These are phyloP conservation scores for Luehdorfia chinensis DNA, from an alignment of 1,140 invertebrate genomes.

Conservation along the genomic window DNA sequence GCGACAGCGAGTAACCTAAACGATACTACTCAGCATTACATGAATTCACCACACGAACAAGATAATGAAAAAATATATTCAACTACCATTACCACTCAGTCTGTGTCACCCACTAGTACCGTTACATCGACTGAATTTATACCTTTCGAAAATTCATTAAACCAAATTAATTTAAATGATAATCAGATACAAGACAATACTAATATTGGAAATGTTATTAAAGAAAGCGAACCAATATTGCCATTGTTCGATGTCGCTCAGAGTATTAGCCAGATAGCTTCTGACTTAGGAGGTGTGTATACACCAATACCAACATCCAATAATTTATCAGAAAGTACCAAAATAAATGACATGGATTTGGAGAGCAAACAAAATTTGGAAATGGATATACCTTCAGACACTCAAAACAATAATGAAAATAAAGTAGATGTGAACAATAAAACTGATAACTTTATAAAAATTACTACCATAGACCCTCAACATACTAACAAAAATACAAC, in stretches of 20 bases:
- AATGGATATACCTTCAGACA: conserved; percentile 54
- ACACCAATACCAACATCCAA: conserved; percentile 45
- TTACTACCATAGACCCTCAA: conserved; percentile 60
- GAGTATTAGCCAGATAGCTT: conserved; percentile 70
- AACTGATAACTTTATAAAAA: conserved; percentile 55
- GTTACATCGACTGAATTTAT: conserved; percentile 51
- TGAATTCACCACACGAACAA: conserved; percentile 18
- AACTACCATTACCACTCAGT: conserved; percentile 65
- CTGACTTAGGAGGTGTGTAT: conserved; percentile 56
- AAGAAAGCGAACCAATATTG: conserved; percentile 32
- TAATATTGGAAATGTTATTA: conserved; percentile 23
- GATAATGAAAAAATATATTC: conserved; percentile 47
- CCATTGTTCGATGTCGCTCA: conserved; percentile 66
- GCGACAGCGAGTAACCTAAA: background rate
- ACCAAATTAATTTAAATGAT: conserved; percentile 15
- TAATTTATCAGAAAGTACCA: conserved; percentile 45
- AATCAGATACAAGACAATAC: conserved; percentile 20
- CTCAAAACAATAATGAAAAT: conserved; percentile 24
- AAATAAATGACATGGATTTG: conserved; percentile 37
- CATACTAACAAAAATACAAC: conserved; percentile 16
- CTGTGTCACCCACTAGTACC: conserved; percentile 55
- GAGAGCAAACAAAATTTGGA: conserved; percentile 69
- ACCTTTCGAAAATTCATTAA: conserved; percentile 23
- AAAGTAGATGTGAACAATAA: conserved; percentile 25
- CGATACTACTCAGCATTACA: background rate